phyloP scores from a whole-genome alignment of 1,140 invertebrate genomes.

The Calliphora vicina region DNA sequence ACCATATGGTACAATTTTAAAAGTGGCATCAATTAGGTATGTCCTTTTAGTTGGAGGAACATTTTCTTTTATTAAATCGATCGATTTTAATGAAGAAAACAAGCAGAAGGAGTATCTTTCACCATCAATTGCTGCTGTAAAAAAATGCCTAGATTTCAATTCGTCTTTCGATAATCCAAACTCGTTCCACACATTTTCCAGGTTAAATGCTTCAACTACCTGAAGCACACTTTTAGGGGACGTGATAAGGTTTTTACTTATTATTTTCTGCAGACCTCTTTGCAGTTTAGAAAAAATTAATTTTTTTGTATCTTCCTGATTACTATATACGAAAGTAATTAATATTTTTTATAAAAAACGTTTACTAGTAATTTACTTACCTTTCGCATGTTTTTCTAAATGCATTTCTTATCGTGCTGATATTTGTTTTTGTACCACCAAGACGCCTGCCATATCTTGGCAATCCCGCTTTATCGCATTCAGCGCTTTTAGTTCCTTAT shows the following conservation, averaged over 20 bases:
- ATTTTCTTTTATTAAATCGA: not conserved
- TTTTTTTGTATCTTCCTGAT: not conserved
- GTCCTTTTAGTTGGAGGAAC: not conserved
- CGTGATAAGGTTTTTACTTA: too few species aligned
- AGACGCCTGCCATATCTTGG: not conserved
- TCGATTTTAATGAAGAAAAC: too few species aligned
- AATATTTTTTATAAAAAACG: not conserved
- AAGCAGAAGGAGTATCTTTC: too few species aligned
- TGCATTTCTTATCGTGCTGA: not conserved
- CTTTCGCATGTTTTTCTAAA: not conserved
- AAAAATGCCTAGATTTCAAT: too few species aligned
- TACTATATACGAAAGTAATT: not conserved
- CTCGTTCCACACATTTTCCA: too few species aligned
- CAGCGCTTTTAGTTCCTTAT: not conserved
- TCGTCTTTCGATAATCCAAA: too few species aligned
- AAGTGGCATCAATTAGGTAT: too few species aligned
- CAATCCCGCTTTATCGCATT: not conserved
- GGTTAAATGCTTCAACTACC: too few species aligned
- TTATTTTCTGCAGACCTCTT: not conserved
- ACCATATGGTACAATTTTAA: too few species aligned
- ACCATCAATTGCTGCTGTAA: too few species aligned
- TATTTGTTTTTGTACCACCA: not conserved
- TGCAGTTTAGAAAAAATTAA: not conserved
- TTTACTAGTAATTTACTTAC: not conserved
- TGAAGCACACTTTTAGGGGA: too few species aligned